A percentile compares a stretch with the other conserved stretches of the same genome.
These are phyloP conservation scores for Tragulus kanchil DNA, from an alignment of 2,113 vertebrate species.

Conservation along the genomic window DNA sequence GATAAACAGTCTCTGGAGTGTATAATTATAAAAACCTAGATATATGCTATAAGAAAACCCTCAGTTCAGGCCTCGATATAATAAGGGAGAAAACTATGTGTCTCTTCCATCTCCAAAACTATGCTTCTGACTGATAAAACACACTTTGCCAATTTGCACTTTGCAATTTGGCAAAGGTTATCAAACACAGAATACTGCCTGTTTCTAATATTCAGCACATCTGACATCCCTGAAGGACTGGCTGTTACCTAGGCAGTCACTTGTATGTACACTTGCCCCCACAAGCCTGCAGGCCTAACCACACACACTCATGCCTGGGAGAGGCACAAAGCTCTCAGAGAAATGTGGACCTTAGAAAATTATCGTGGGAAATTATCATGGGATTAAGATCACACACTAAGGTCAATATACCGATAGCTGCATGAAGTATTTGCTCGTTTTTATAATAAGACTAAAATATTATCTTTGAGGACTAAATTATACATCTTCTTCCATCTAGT, in stretches of 20 bases:
- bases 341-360: not conserved
- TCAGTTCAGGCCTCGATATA: not conserved
- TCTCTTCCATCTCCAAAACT: slow-evolving; percentile 23
- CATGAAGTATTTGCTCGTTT: slow-evolving; percentile 21
- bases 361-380: slow-evolving; percentile 1
- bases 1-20: not conserved
- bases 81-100: not conserved
- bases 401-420: slow-evolving; percentile 23
- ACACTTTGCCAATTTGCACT: not conserved
- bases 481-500: not conserved
- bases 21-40: slow-evolving; percentile 1
- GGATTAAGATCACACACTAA: slow-evolving; percentile 6
- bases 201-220: not conserved
- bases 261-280: not conserved
- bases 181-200: not conserved
- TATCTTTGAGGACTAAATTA: not conserved
- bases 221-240: not conserved
- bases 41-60: not conserved
- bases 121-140: not conserved
- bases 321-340: not conserved
- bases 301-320: not conserved
- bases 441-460: slow-evolving; percentile 19
- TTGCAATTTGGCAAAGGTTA: slow-evolving; percentile 49
- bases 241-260: not conserved
- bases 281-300: not conserved